Evolutionary conservation across 2,888 invertebrate genomes (phyloP), one percentile per base, ranked within the genome.

Genomic region (Bellardia pandia): DNA sequence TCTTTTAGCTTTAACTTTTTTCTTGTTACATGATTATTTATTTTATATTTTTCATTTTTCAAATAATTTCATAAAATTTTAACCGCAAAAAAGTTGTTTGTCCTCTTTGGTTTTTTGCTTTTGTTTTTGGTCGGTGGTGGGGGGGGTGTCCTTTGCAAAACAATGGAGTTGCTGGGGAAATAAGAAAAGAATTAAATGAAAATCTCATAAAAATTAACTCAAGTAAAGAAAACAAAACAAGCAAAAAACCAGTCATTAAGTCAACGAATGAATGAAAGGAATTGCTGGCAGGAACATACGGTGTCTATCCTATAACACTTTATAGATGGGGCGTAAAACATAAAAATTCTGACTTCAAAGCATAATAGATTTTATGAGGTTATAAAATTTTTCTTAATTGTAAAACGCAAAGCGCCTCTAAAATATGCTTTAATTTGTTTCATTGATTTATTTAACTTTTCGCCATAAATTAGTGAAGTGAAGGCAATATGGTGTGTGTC

Each of bases 301-400:
- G 16, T 51, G 51, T n/a, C 51, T n/a, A 51, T 30, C 8, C 30
- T 13, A 11, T 23, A 13, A 33, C 0, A 30, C 3, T 2, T 51
- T 1, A 0, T 58, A 56, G 3, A 16, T 48, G 66, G 42, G 42
- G 58, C 30, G 58, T 33, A 23, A 23, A 23, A 23, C 23, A 23
- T 30, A 11, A 53, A 33, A 77, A 56, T 56, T 2, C 30, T 16
- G 6, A 45, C 13, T 45, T 11, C 16, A 23, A 16, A 69, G 16
- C 30, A 30, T 7, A 45, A 64, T 48, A 58, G 23, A 79, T 40
- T 79, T 79, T 62, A 79, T 71, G 51, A 42, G 40, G 30, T 40
- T 62, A 42, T 79, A 79, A 79, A 79, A 81, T 42, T 56, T 72
- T 53, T 42, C 64, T 80, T 4, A 45, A 45, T 6, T 6, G 37